A percentile compares a stretch with the other conserved stretches of the same genome.
phyloP scores from a whole-genome alignment of 2,113 vertebrate species.

The Monarcha castaneiventris region DNA sequence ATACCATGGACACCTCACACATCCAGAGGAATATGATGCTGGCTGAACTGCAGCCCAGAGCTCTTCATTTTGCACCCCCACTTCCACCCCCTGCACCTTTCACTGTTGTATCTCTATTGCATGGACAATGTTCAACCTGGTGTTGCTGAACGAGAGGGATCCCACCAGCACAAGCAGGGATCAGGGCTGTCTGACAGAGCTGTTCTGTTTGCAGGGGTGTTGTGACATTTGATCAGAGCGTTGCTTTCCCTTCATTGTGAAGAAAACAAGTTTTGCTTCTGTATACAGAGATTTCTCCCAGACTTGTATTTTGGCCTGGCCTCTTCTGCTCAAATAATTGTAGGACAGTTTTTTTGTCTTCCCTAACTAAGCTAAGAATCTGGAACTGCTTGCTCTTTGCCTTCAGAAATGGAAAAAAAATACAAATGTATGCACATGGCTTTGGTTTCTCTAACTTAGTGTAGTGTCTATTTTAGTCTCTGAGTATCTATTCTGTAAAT shows the following conservation, averaged over 20 bases:
- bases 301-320: neutral
- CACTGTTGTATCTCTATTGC: neutral
- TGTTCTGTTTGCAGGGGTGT: neutral
- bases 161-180: neutral
- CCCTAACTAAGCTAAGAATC: neutral
- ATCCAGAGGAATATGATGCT: neutral
- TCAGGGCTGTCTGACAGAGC: neutral
- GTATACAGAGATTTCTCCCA: neutral
- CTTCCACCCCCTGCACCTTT: neutral
- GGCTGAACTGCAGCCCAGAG: neutral
- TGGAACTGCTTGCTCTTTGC: neutral
- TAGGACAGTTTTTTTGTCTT: neutral
- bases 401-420: neutral
- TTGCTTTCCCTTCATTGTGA: neutral
- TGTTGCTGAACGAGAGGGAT: neutral
- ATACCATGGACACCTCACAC: neutral
- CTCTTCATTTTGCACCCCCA: neutral
- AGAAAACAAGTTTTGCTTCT: neutral
- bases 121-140: neutral
- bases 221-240: neutral
- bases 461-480: neutral
- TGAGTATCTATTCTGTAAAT: neutral
- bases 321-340: neutral
- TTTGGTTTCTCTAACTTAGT: neutral
- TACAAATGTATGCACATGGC: neutral